These are phyloP conservation scores for Heliconius congener DNA, from an alignment of 1,140 invertebrate species.

Conservation along the genomic window DNA sequence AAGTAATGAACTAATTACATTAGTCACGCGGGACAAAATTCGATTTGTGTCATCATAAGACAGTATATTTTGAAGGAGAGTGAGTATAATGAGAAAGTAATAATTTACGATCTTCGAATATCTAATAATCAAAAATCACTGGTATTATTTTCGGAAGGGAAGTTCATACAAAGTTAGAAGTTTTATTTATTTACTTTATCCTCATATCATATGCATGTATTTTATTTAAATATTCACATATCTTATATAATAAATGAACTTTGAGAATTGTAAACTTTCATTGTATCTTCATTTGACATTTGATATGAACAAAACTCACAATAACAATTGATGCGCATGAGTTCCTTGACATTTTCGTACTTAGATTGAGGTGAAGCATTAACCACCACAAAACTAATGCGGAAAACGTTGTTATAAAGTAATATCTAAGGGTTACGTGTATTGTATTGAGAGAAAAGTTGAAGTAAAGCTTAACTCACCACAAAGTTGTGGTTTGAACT, in stretches of 20 bases:
- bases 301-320: constrained; percentile 19
- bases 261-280: no score
- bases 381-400: constrained; percentile 23
- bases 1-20: constrained; percentile 77
- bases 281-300: not conserved
- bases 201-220: no score
- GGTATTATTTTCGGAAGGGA: no score
- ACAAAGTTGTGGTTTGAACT: constrained; percentile 1
- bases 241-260: not conserved
- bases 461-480: not conserved
- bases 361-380: not conserved
- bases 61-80: constrained; percentile 18
- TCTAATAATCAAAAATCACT: not conserved
- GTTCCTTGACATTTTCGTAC: constrained; percentile 31
- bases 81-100: not conserved
- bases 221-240: no score
- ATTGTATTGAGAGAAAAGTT: constrained; percentile 15
- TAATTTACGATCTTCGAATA: not conserved
- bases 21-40: constrained; percentile 54
- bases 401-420: constrained; percentile 23
- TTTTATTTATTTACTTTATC: no score
- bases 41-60: constrained; percentile 43
- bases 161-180: no score
- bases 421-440: constrained; percentile 3
- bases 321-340: constrained; percentile 21